phyloP scores from a whole-genome alignment of 2,888 invertebrate species.

The Drosophila fungiperda region DNA sequence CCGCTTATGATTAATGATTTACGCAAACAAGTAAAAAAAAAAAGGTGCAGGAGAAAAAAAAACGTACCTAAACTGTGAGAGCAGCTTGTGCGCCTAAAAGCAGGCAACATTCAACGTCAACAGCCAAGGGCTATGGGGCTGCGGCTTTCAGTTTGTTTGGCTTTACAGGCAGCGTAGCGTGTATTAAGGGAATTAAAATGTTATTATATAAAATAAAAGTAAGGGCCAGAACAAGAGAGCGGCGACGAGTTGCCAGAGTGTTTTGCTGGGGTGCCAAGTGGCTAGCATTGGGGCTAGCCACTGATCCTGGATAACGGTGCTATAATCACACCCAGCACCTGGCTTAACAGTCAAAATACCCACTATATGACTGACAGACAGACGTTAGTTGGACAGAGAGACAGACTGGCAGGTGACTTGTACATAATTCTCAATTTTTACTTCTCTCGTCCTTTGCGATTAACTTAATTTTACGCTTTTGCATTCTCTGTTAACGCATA shows the following conservation, averaged over 20 bases:
- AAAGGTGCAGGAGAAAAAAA: conserved; percentile 14
- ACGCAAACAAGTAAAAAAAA: conserved; percentile 58
- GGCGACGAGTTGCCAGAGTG: conserved; percentile 6
- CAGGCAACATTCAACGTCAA: conserved; percentile 44
- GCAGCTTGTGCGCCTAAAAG: conserved; percentile 55
- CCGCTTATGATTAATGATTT: conserved; percentile 78
- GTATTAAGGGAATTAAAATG: conserved; percentile 81
- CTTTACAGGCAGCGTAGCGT: conserved; percentile 75
- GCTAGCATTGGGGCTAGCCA: conserved; percentile 49
- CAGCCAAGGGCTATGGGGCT: conserved; percentile 41
- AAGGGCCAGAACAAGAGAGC: conserved; percentile 6
- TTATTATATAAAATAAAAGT: conserved; percentile 71
- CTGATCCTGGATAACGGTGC: conserved; percentile 77
- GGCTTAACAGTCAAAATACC: conserved; percentile 25
- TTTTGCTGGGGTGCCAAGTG: conserved; percentile 45
- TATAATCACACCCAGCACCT: conserved; percentile 73
- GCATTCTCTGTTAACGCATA: conserved; percentile 56
- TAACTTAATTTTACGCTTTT: conserved; percentile 76
- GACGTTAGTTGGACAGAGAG: neutral
- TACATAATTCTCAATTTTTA: conserved; percentile 63
- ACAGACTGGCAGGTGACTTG: conserved; percentile 56
- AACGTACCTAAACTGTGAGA: conserved; percentile 29
- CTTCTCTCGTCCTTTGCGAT: conserved; percentile 42
- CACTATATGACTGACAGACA: conserved; percentile 52
- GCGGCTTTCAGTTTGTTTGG: conserved; percentile 66